Conservation (phyloP, 2,797 vertebrate genomes). For the Pogonophryne albipinna region DNA sequence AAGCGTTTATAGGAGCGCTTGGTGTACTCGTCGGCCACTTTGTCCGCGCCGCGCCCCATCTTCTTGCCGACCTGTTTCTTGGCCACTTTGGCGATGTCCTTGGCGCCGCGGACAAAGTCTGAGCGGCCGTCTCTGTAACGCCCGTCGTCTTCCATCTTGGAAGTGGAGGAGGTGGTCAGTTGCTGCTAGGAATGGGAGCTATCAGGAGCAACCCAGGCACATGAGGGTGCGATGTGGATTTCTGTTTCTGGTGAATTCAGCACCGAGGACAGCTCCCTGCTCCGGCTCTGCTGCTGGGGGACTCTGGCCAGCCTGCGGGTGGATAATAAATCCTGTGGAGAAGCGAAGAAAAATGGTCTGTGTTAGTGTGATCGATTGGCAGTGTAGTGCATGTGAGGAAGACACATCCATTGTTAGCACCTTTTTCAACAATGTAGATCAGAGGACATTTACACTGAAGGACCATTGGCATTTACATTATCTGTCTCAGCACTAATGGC, state of each 20-base stretch:
- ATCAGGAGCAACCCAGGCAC: constrained; percentile 78
- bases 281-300: constrained; percentile 45
- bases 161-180: constrained; percentile 41
- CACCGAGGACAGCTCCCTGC: constrained; percentile 67
- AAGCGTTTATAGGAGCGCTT: constrained; percentile 95
- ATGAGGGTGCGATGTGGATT: constrained; percentile 62
- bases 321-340: constrained; percentile 52
- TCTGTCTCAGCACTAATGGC: constrained; percentile 34
- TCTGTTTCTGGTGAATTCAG: constrained; percentile 65
- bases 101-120: constrained; percentile 95
- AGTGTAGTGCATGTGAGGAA: not conserved
- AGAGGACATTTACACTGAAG: constrained; percentile 28
- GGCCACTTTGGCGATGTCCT: constrained; percentile 97
- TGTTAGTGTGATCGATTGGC: constrained; percentile 35
- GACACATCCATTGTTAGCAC: constrained; percentile 9
- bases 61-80: constrained; percentile 95
- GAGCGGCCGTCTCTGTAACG: constrained; percentile 90
- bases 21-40: constrained; percentile 93
- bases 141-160: constrained; percentile 92
- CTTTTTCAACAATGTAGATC: constrained; percentile 14
- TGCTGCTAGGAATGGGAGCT: constrained; percentile 58
- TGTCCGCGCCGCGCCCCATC: constrained; percentile 91
- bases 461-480: constrained; percentile 8
- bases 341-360: constrained; percentile 38
- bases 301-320: constrained; percentile 27